Percentiles rank a stretch among this genome's conserved stretches.
Conservation (phyloP, 2,113 vertebrate species). For the Xenopus borealis region DNA sequence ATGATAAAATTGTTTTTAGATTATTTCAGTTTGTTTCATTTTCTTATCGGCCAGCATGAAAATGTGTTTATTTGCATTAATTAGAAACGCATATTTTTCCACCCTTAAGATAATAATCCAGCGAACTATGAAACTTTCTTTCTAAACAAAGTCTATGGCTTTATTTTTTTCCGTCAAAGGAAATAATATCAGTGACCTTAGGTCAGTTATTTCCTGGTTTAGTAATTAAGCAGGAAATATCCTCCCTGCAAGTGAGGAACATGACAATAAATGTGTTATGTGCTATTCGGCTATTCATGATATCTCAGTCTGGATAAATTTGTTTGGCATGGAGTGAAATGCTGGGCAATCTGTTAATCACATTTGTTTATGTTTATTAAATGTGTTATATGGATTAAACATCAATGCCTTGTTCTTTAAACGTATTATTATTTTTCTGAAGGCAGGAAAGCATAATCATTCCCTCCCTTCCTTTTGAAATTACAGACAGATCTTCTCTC, state of each 20-base stretch:
- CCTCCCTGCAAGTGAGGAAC: constrained; percentile 42
- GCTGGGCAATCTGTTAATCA: neutral
- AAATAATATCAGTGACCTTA: constrained; percentile 45
- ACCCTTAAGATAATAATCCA: constrained; percentile 33
- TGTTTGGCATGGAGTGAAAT: neutral
- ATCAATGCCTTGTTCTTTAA: neutral
- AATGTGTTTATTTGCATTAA: neutral
- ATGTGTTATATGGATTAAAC: neutral
- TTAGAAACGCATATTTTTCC: neutral
- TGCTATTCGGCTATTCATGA: constrained; percentile 16
- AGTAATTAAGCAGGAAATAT: constrained; percentile 47
- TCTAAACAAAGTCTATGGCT: constrained; percentile 37
- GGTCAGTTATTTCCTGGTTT: constrained; percentile 45
- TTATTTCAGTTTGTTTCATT: neutral
- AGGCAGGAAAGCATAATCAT: neutral
- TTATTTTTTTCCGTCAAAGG: constrained; percentile 42
- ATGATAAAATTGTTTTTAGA: neutral
- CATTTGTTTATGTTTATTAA: neutral
- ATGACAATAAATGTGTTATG: constrained; percentile 39
- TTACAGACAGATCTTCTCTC: too few relatives aligned
- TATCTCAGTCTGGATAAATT: constrained; percentile 7
- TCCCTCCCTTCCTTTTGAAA: neutral
- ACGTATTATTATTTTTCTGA: neutral
- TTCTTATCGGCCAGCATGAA: neutral
- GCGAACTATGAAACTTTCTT: constrained; percentile 19